Conservation (phyloP, 2,113 vertebrate species). For the Haemorhous mexicanus region DNA sequence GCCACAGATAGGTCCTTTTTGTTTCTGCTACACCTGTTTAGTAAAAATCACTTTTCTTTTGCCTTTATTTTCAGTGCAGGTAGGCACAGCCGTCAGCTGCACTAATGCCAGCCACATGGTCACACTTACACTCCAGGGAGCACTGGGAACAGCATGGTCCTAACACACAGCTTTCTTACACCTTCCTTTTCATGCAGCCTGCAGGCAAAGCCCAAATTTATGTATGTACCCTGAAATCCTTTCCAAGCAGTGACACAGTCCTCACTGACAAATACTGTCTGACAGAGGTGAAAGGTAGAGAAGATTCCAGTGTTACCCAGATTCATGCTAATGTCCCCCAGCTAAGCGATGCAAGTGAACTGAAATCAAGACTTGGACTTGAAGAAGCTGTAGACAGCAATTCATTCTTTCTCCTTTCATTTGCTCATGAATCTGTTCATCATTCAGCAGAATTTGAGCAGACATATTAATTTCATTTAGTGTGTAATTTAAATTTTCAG, state of each 20-base stretch:
- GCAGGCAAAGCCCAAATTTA: background rate
- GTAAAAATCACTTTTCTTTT: background rate
- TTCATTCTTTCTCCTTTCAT: background rate
- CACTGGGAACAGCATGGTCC: background rate
- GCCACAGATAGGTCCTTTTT: background rate
- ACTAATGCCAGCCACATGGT: background rate
- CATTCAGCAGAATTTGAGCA: background rate
- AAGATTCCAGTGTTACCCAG: background rate
- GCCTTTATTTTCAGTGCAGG: background rate
- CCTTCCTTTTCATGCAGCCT: background rate
- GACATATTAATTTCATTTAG: conserved; percentile 5
- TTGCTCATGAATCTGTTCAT: background rate
- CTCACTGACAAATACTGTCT: background rate
- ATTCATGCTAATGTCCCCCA: background rate
- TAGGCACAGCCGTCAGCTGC: background rate
- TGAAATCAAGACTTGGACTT: background rate
- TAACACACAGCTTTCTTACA: background rate
- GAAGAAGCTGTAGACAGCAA: background rate
- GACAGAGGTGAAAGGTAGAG: background rate
- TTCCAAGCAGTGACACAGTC: background rate
- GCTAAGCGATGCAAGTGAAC: background rate
- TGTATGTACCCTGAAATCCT: background rate
- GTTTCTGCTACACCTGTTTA: background rate
- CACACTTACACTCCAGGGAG: background rate
- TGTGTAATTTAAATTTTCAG: background rate